Evolutionary conservation across 1,140 invertebrate species (phyloP), one percentile per base, ranked within the genome.

Genomic region (Danaus melanippus): DNA sequence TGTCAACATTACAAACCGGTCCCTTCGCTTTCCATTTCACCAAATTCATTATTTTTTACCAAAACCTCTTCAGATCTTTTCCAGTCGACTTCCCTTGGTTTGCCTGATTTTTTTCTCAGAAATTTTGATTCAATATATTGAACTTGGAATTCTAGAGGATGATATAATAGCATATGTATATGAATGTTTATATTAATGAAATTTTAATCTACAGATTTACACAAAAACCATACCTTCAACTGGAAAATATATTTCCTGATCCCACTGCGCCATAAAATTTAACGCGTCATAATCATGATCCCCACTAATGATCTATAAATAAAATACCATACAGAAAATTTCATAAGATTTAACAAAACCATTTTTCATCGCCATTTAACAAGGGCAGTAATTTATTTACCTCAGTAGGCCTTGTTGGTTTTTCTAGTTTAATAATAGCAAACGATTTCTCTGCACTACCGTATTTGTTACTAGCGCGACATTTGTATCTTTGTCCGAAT

Each of bases 391-490:
- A 15, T 15, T 15, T 15, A 15, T 17, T 48, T 66, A 80, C 79
- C 65, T 71, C 56, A 42, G 17, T 56, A 10, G 76, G 74, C 53
- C 53, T 60, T n/a, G 46, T 56, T 6, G 79, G 77, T 51, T 58
- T 68, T 32, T 69, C 70, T 8, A 71, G 12, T 49, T 73, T 71
- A n/a, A 70, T 41, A 43, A 83, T 32, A 32, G 45, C 50, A 47
- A 76, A 80, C 43, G 50, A 53, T 46, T 73, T 73, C 7, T 64
- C 62, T 43, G 59, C 43, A 3, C 58, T 58, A 12, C 79, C 79
- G 42, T 71, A 60, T 7, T 60, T 42, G 49, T 84, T 84, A 0
- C 56, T 65, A 0, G 77, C 76, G 50, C 63, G 48, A 50, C 81
- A 84, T 42, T 46, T 67, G 46, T 62, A 84, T 40, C 55, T 67